Percentiles rank a stretch among this genome's conserved stretches.
Conservation (phyloP, 2,797 vertebrate genomes). For the Eulemur albifrons region DNA sequence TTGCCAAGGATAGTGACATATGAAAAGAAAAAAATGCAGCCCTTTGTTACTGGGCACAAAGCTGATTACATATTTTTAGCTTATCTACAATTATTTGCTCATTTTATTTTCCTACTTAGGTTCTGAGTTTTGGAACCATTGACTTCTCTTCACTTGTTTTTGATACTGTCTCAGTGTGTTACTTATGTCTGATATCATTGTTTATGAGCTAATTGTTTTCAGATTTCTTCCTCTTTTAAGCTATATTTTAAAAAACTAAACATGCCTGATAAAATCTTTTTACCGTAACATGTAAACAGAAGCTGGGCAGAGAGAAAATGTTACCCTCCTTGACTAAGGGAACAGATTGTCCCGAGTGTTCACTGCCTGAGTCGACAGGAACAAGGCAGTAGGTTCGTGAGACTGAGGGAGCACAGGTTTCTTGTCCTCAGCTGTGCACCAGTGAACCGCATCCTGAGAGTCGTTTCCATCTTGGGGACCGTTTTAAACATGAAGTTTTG, state of each 20-base stretch:
- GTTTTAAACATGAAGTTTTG: background rate
- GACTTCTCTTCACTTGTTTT: background rate
- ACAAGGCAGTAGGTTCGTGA: background rate
- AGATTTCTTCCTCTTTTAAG: slow-evolving; percentile 22
- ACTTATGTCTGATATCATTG: slow-evolving; percentile 20
- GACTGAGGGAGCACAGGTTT: background rate
- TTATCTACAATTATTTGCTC: background rate
- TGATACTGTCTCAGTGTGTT: background rate
- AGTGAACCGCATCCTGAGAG: background rate
- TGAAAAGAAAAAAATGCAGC: background rate
- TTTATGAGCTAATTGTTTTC: slow-evolving; percentile 11
- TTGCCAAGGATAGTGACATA: background rate
- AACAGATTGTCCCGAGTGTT: background rate
- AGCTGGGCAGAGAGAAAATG: background rate
- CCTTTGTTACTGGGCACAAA: background rate
- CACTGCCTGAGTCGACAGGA: background rate
- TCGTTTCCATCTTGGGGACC: background rate
- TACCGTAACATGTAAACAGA: background rate
- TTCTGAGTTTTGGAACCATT: background rate
- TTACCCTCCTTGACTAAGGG: background rate
- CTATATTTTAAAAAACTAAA: background rate
- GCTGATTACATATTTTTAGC: background rate
- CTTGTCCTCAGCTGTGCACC: background rate
- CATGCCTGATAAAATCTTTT: background rate
- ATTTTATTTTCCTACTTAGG: background rate